Evolutionary conservation across 2,797 vertebrate genomes (phyloP).

Genomic region (Halcyon badia): DNA sequence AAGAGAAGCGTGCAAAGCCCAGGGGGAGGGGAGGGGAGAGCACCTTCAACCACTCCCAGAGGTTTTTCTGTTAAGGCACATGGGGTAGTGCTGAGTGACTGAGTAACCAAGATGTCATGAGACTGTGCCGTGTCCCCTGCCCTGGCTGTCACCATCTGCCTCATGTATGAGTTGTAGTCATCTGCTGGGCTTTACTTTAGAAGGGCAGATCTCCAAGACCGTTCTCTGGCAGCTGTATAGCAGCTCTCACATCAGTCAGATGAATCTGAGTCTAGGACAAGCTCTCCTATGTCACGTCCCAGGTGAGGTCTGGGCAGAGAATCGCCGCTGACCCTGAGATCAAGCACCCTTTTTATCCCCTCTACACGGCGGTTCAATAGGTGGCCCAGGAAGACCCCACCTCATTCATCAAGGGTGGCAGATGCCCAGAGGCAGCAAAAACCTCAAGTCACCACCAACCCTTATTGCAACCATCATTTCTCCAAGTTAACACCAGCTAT

Average conservation of each 20-base stretch:
- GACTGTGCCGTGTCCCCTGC: rapidly evolving
- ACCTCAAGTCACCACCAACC: not conserved
- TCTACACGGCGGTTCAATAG: not conserved
- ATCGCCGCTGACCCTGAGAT: not conserved
- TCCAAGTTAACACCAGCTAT: not conserved
- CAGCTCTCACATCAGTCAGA: not conserved
- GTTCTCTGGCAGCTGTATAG: not conserved
- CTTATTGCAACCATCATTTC: rapidly evolving
- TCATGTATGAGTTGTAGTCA: not conserved
- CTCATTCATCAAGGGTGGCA: not conserved
- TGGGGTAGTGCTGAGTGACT: not conserved
- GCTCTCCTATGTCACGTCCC: rapidly evolving
- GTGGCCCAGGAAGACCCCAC: not conserved
- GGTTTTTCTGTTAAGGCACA: not conserved
- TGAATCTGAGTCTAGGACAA: rapidly evolving
- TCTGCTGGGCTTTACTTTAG: not conserved
- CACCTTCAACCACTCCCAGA: not conserved
- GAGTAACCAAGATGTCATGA: not conserved
- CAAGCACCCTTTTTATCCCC: not conserved
- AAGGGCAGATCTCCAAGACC: not conserved
- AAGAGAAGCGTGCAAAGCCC: not conserved
- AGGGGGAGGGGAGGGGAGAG: not conserved
- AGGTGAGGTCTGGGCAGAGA: not conserved
- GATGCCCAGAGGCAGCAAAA: not conserved
- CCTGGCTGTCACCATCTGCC: not conserved